Conservation (phyloP, 2,113 vertebrate species). For the Tupaia tana region DNA sequence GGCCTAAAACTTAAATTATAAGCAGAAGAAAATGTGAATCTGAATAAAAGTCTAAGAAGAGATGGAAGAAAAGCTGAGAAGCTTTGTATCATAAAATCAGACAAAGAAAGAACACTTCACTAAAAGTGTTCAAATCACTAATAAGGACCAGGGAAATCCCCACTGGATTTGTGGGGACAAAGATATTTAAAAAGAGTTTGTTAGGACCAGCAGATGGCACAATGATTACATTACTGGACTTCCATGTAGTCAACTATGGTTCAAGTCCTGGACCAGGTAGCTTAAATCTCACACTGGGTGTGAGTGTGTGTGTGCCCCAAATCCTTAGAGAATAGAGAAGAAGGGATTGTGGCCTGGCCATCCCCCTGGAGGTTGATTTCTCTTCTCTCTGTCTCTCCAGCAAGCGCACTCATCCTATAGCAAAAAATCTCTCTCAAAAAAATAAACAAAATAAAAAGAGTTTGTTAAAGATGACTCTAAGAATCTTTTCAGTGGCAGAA, state of each 20-base stretch:
- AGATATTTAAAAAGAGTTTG: neutral
- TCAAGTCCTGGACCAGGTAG: no score
- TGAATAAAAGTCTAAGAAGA: neutral
- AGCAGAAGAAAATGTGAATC: neutral
- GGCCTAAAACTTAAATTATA: neutral
- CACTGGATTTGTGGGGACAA: neutral
- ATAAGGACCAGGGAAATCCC: neutral
- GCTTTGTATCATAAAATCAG: neutral
- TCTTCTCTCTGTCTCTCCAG: no score
- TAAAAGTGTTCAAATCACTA: neutral
- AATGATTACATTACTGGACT: no score
- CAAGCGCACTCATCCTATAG: no score
- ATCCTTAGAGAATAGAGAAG: no score
- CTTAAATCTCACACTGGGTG: no score
- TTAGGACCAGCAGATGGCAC: no score
- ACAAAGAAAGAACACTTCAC: neutral
- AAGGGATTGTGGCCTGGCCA: no score
- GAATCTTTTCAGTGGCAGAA: neutral
- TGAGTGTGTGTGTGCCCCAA: no score
- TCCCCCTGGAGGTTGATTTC: no score
- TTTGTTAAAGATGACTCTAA: neutral
- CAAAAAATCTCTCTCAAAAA: no score
- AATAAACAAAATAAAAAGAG: neutral
- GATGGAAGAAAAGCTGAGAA: neutral
- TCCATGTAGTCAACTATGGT: no score